Evolutionary conservation across 1,140 invertebrate genomes (phyloP).

Genomic region (Ceratitis capitata): DNA sequence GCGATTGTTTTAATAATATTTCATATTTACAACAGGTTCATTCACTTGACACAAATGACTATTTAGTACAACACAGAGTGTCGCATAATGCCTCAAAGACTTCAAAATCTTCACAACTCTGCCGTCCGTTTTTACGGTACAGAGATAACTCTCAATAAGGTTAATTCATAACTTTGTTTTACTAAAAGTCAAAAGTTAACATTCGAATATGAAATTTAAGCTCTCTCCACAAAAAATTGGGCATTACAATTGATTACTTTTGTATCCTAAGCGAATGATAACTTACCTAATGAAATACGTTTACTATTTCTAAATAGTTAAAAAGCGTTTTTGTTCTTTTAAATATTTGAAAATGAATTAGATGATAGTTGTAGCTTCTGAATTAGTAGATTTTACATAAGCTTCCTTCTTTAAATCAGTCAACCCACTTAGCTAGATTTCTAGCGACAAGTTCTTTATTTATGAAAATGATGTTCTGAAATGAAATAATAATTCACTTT

Average conservation of each 20-base stretch:
- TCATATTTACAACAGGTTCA: neutral
- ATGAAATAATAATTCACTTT: no score
- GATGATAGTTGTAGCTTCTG: slow-evolving; percentile 12
- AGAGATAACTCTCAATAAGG: no score
- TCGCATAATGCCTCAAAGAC: neutral
- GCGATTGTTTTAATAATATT: neutral
- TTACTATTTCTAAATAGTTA: slow-evolving; percentile 17
- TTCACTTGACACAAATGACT: slow-evolving; percentile 23
- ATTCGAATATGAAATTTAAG: no score
- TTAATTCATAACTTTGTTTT: no score
- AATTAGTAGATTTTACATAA: neutral
- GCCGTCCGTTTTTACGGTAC: no score
- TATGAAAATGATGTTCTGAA: slow-evolving; percentile 74
- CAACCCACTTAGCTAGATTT: slow-evolving; percentile 74
- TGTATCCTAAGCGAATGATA: neutral
- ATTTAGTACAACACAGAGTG: neutral
- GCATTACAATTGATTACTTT: neutral
- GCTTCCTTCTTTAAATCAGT: slow-evolving; percentile 49
- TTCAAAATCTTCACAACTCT: neutral
- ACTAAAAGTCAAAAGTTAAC: no score
- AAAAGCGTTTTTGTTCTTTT: slow-evolving; percentile 1
- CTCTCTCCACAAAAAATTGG: no score
- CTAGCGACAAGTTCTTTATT: slow-evolving; percentile 75
- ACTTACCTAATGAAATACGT: slow-evolving; percentile 14
- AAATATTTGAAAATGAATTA: slow-evolving; percentile 29